phyloP scores from a whole-genome alignment of 2,113 vertebrate genomes.

The Callocephalon fimbriatum region DNA sequence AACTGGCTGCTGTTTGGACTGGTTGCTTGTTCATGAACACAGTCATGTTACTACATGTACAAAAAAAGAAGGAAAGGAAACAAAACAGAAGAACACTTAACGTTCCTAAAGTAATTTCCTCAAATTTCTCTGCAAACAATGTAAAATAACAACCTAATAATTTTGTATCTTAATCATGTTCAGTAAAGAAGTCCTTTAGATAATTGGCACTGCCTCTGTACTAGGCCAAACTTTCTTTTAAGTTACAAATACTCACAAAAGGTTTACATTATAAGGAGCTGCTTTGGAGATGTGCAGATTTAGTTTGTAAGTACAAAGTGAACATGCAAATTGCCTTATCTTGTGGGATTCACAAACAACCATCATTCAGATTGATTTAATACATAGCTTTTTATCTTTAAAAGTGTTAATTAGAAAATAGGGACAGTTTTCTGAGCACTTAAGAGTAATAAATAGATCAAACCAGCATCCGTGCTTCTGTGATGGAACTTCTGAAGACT shows the following conservation, averaged over 20 bases:
- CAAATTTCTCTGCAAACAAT: conserved; percentile 79
- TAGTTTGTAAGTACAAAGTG: conserved; percentile 97
- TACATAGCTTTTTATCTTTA: conserved; percentile 99
- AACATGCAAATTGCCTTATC: conserved; percentile 99
- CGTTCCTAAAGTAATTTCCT: conserved; percentile 75
- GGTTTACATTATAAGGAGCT: conserved; percentile 93
- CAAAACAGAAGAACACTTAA: conserved; percentile 67
- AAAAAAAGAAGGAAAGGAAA: conserved; percentile 59
- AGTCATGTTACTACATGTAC: conserved; percentile 16
- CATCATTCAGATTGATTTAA: conserved; percentile 99
- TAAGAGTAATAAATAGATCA: conserved; percentile 90
- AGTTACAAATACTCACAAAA: conserved; percentile 88
- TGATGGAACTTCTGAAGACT: conserved; percentile 85
- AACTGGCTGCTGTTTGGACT: conserved; percentile 48
- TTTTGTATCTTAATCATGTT: conserved; percentile 84
- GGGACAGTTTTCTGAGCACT: conserved; percentile 89
- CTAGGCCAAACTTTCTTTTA: conserved; percentile 86
- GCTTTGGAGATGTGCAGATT: conserved; percentile 94
- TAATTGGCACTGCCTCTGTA: conserved; percentile 83
- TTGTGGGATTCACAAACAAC: conserved; percentile 99
- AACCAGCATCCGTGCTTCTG: conserved; percentile 85
- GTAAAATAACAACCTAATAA: conserved; percentile 78
- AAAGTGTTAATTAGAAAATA: conserved; percentile 99
- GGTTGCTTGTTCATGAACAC: conserved; percentile 16
- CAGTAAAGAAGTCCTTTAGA: conserved; percentile 84